Conservation (phyloP, 2,113 vertebrate genomes). For the Paraplagusia blochii region DNA sequence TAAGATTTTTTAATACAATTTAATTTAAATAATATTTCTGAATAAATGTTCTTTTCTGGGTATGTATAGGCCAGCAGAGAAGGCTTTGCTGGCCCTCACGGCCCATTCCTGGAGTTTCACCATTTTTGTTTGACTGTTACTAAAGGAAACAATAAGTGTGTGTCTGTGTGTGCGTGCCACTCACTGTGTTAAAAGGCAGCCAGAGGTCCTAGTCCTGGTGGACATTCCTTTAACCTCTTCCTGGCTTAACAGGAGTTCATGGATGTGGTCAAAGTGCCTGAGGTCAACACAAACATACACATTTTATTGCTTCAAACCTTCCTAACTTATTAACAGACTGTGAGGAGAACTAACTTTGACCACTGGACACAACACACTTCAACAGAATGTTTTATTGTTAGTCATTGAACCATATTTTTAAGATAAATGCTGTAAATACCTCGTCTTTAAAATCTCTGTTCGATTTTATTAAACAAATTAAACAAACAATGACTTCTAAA, state of each 20-base stretch:
- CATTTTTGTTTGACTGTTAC: no score
- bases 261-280: conserved; percentile 36
- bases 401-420: no score
- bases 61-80: no score
- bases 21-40: no score
- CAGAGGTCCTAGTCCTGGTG: conserved; percentile 30
- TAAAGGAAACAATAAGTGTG: conserved; percentile 9
- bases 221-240: conserved; percentile 36
- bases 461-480: background rate
- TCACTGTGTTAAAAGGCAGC: conserved; percentile 13
- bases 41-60: no score
- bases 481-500: no score
- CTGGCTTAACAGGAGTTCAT: conserved; percentile 25
- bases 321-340: background rate
- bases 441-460: no score
- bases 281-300: background rate
- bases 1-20: no score
- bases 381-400: no score
- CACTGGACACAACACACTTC: background rate
- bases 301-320: background rate
- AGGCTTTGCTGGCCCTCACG: no score
- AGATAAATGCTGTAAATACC: no score
- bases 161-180: background rate
- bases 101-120: no score
- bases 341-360: conserved; percentile 20